A percentile compares a stretch with the other conserved stretches of the same genome.
Evolutionary conservation across 2,113 vertebrate species (phyloP).

Genomic region (Falco punctatus): DNA sequence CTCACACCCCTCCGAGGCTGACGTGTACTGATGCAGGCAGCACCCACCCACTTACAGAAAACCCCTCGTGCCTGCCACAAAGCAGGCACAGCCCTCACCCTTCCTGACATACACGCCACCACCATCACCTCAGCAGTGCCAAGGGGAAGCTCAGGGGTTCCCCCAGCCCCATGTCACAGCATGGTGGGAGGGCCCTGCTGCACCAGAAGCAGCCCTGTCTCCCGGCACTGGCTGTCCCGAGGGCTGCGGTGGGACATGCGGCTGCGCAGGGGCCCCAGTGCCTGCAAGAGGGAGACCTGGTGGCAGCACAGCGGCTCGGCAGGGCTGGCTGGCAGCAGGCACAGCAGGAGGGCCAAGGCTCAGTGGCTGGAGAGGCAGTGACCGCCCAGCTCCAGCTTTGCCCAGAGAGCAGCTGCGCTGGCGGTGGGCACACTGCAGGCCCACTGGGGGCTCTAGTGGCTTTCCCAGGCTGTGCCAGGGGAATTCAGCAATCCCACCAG

Average conservation of each 20-base stretch:
- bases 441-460: not conserved
- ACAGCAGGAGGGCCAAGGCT: not conserved
- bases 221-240: accelerated
- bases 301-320: accelerated
- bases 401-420: not conserved
- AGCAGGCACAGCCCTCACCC: accelerated
- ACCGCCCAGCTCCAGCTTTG: not conserved
- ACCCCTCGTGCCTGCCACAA: accelerated
- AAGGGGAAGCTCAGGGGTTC: not conserved
- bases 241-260: accelerated
- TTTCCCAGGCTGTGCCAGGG: not conserved
- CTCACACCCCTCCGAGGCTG: accelerated
- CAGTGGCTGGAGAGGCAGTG: not conserved
- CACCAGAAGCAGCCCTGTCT: not conserved
- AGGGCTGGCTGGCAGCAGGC: too few relatives aligned
- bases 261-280: not conserved
- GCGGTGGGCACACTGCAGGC: not conserved
- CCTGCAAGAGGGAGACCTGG: too few relatives aligned
- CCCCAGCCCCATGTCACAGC: accelerated
- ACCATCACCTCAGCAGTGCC: too few relatives aligned
- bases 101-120: not conserved
- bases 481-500: not conserved
- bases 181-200: not conserved
- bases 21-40: not conserved
- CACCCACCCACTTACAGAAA: accelerated